These are phyloP conservation scores for Struthio camelus DNA, from an alignment of 2,113 vertebrate species.

Conservation along the genomic window DNA sequence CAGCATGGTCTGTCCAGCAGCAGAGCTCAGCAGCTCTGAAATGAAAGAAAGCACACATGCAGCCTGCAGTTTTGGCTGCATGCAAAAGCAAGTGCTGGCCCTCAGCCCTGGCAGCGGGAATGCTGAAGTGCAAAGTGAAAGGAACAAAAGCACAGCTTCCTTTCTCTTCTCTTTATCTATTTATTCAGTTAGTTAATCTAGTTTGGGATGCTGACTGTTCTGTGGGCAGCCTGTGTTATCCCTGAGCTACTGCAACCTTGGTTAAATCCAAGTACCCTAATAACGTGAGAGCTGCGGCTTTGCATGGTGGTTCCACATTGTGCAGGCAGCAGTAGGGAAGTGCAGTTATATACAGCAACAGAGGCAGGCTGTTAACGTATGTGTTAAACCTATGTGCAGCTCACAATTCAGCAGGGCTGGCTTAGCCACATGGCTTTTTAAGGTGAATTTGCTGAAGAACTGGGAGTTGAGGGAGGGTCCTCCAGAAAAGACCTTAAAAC, in stretches of 20 bases:
- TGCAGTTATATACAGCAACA: not conserved
- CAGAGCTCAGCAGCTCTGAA: not conserved
- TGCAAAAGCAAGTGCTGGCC: constrained; percentile 18
- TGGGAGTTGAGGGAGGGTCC: not conserved
- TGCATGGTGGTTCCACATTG: not conserved
- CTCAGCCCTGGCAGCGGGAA: constrained; percentile 38
- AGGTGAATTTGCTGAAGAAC: not conserved
- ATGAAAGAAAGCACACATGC: not conserved
- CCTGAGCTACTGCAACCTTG: constrained; percentile 32
- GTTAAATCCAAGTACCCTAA: constrained; percentile 52
- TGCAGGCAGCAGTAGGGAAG: not conserved
- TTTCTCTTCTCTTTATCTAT: constrained; percentile 7
- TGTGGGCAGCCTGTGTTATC: constrained; percentile 8
- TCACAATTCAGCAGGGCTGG: not conserved
- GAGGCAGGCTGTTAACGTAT: not conserved
- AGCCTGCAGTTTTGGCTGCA: constrained; percentile 48
- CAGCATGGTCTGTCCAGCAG: not conserved
- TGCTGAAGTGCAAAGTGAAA: constrained; percentile 8
- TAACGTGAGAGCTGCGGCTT: constrained; percentile 17
- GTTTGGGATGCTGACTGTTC: constrained; percentile 25
- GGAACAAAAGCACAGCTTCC: constrained; percentile 12
- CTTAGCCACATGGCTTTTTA: not conserved
- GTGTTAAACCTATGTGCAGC: not conserved
- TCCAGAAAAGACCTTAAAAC: not conserved
- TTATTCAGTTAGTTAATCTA: constrained; percentile 23